Conservation (phyloP, 92 coral and sea anemone genomes). For the Phenganax marumi region DNA sequence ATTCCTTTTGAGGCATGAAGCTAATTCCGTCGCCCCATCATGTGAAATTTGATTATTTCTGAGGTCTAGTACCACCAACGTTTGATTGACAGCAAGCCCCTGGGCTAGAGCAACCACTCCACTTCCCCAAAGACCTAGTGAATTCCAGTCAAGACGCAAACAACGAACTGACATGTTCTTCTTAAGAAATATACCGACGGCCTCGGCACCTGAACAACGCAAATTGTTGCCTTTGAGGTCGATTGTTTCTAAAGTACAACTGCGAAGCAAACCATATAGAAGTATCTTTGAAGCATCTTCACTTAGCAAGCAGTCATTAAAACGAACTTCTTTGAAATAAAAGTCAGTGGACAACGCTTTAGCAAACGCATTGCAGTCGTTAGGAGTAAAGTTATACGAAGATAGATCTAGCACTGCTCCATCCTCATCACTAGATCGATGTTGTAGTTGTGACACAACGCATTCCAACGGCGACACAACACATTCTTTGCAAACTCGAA, state of each 20-base stretch:
- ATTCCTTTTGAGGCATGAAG: conserved; percentile 74
- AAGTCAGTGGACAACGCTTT: conserved; percentile 69
- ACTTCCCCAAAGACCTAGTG: conserved; percentile 94
- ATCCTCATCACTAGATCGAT: conserved; percentile 39
- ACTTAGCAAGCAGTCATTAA: conserved; percentile 90
- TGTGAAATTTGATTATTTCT: conserved; percentile 96
- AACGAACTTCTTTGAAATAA: conserved; percentile 73
- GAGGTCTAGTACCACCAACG: conserved; percentile 74
- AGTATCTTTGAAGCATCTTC: conserved; percentile 94
- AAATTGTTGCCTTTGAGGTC: conserved; percentile 94
- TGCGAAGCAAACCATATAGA: conserved; percentile 75
- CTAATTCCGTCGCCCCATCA: conserved; percentile 86
- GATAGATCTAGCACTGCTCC: conserved; percentile 72
- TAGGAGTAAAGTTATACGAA: conserved; percentile 86
- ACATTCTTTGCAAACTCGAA: no score
- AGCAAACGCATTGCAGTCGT: conserved; percentile 90
- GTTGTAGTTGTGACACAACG: conserved; percentile 62
- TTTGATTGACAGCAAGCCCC: conserved; percentile 88
- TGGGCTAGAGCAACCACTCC: conserved; percentile 83
- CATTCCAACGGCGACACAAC: conserved; percentile 64
- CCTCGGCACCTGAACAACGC: conserved; percentile 90
- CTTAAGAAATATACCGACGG: conserved; percentile 86
- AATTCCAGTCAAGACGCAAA: conserved; percentile 89
- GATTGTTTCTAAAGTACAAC: conserved; percentile 68
- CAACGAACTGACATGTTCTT: conserved; percentile 71